Percentiles rank a stretch among this genome's conserved stretches.
These are phyloP conservation scores for Apocheima hispidaria DNA, from an alignment of 2,888 invertebrate genomes.

Conservation along the genomic window DNA sequence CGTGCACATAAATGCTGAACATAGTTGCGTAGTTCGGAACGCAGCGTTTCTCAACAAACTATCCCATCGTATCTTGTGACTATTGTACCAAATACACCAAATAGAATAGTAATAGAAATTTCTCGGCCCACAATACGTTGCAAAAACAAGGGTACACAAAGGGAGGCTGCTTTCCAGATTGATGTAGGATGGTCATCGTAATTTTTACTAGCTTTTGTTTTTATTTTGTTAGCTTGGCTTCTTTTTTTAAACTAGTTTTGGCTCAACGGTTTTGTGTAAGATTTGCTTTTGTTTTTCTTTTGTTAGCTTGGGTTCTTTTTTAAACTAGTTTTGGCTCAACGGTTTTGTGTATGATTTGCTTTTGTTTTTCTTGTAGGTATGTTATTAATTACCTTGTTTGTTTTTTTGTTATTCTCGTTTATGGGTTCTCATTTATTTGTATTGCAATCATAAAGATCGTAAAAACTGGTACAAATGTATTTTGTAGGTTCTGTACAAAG, in stretches of 20 bases:
- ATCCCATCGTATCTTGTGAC: not conserved
- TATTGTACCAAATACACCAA: not conserved
- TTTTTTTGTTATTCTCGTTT: no score
- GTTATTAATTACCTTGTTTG: no score
- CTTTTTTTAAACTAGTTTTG: not conserved
- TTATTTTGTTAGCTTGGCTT: not conserved
- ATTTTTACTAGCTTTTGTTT: not conserved
- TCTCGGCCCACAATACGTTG: conserved; percentile 9
- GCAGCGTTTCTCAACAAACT: not conserved
- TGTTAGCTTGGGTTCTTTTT: not conserved
- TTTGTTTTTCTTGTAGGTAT: not conserved
- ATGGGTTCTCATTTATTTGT: no score
- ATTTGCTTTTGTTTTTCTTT: not conserved
- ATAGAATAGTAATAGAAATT: conserved; percentile 17
- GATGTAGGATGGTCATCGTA: not conserved
- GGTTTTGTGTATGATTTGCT: no score
- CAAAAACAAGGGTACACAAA: conserved; percentile 2
- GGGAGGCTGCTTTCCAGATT: not conserved
- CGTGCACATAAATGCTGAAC: no score
- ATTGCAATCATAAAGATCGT: no score
- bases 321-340: not conserved
- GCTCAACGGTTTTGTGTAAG: no score
- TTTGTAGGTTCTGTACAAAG: no score
- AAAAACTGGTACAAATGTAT: no score
- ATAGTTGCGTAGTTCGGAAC: not conserved